Conservation (phyloP, 2,888 invertebrate genomes). For the Coenonympha glycerion region DNA sequence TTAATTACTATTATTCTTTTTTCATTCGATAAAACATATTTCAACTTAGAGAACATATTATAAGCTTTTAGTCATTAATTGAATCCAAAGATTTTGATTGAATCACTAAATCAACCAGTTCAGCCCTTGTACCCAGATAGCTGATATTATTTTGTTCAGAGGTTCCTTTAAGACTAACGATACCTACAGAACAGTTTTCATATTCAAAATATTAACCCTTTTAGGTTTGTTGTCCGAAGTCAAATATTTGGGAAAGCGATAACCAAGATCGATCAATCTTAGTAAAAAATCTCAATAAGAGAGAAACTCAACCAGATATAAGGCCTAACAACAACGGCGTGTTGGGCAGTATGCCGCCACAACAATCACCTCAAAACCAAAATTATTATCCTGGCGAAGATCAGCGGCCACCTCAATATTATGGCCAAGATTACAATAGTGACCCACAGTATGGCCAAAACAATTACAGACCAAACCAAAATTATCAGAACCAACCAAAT, state of each 20-base stretch:
- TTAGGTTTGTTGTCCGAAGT: constrained; percentile 51
- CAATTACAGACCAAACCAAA: constrained; percentile 7
- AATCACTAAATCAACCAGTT: no score
- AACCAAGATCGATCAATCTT: background rate
- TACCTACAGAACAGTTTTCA: no score
- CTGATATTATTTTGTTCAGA: no score
- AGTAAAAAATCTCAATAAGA: background rate
- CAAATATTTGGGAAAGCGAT: constrained; percentile 24
- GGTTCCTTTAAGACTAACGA: no score
- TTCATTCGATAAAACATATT: no score
- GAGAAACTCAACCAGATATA: background rate
- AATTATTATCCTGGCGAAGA: background rate
- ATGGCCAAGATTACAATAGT: background rate
- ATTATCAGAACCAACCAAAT: background rate
- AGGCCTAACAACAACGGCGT: background rate
- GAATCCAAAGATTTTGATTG: no score
- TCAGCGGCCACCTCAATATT: no score
- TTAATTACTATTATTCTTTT: no score
- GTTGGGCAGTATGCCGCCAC: background rate
- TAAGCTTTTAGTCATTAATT: no score
- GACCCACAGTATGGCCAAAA: background rate
- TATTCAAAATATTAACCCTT: background rate
- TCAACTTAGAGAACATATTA: no score
- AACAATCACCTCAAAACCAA: background rate
- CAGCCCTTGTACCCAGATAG: no score